Percentiles rank a stretch among this genome's conserved stretches.
Evolutionary conservation across 2,797 vertebrate species (phyloP).

Genomic region (Oreonectes daqikongensis): DNA sequence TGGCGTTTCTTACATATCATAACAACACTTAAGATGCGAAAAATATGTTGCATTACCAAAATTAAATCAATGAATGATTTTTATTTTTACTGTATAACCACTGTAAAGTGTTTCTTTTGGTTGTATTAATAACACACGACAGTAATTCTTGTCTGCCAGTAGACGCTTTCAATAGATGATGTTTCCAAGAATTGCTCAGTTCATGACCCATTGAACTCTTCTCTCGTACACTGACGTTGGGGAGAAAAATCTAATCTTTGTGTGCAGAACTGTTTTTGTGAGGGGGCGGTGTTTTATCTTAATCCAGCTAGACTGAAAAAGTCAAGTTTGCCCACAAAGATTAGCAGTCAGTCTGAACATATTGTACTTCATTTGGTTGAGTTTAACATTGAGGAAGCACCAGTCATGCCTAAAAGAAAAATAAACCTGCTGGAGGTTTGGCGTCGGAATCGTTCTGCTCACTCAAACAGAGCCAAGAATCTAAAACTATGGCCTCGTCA

Average conservation of each 20-base stretch:
- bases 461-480: constrained; percentile 38
- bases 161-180: neutral
- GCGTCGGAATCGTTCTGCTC: constrained; percentile 30
- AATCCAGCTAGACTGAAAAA: neutral
- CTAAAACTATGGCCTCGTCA: constrained; percentile 52
- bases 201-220: neutral
- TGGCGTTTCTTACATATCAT: neutral
- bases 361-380: neutral
- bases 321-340: neutral
- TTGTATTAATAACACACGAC: no score
- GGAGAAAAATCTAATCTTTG: constrained; percentile 24
- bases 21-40: neutral
- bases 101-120: no score
- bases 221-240: neutral
- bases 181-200: neutral
- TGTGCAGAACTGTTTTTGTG: constrained; percentile 4
- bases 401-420: constrained; percentile 37
- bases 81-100: neutral
- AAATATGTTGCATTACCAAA: no score
- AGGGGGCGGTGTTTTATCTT: constrained; percentile 13
- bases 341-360: neutral
- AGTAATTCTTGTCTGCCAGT: neutral
- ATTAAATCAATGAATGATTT: neutral
- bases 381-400: neutral
- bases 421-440: constrained; percentile 46